These are phyloP conservation scores for Cephalotes varians DNA, from an alignment of 2,888 invertebrate species.

Conservation along the genomic window DNA sequence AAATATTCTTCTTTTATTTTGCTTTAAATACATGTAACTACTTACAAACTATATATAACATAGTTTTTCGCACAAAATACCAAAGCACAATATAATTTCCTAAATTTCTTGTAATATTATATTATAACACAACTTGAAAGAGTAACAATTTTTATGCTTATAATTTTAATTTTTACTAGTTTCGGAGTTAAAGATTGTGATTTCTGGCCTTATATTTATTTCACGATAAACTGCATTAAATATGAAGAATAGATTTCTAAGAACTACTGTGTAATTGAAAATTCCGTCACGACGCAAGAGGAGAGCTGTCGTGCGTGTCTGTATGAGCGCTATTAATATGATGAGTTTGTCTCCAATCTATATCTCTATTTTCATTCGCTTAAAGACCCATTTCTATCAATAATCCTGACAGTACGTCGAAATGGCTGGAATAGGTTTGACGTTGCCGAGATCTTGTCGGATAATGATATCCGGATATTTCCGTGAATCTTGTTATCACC, in stretches of 20 bases:
- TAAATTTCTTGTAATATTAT: background rate
- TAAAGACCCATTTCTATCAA: conserved; percentile 50
- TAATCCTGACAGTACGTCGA: conserved; percentile 60
- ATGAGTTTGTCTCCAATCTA: background rate
- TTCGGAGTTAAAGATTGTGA: background rate
- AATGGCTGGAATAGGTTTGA: conserved; percentile 31
- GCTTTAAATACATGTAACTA: background rate
- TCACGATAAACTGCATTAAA: background rate
- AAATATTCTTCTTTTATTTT: too few species aligned
- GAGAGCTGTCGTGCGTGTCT: background rate
- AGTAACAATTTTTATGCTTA: background rate
- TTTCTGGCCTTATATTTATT: background rate
- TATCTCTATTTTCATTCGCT: conserved; percentile 4
- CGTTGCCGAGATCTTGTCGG: conserved; percentile 35
- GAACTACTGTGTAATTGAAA: background rate
- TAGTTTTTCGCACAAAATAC: background rate
- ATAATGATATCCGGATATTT: conserved; percentile 63
- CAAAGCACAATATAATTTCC: background rate
- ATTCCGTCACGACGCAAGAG: background rate
- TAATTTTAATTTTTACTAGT: background rate
- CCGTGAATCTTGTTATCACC: conserved; percentile 67
- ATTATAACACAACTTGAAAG: background rate
- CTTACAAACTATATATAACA: background rate
- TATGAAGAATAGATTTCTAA: background rate
- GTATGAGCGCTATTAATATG: conserved; percentile 13